phyloP scores from a whole-genome alignment of 2,113 vertebrate species.

The Xiphophorus hellerii region DNA sequence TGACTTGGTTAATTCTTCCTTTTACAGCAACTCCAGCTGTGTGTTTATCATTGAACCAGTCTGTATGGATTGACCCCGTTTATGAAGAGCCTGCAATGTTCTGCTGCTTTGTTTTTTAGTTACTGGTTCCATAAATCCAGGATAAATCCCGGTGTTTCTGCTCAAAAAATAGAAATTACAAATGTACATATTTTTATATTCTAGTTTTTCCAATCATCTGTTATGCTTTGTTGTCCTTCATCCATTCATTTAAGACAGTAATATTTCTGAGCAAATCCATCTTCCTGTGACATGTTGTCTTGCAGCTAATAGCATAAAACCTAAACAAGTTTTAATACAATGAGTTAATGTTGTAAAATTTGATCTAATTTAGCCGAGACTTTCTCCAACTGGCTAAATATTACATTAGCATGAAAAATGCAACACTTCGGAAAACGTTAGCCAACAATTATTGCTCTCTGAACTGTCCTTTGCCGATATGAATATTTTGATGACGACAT shows the following conservation, averaged over 20 bases:
- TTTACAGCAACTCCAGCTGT: background rate
- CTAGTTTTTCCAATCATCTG: background rate
- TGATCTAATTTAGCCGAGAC: no score
- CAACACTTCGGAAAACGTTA: no score
- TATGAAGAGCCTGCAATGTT: slow-evolving; percentile 1
- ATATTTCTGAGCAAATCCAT: background rate
- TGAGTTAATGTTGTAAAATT: no score
- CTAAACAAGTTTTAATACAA: no score
- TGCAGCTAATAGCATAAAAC: background rate
- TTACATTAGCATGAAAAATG: no score
- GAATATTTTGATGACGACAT: no score
- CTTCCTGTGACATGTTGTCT: background rate
- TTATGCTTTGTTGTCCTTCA: background rate
- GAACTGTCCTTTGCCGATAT: no score
- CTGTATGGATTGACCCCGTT: slow-evolving; percentile 53
- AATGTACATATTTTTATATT: background rate
- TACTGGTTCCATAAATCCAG: background rate
- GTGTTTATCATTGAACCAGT: slow-evolving; percentile 22
- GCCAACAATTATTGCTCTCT: no score
- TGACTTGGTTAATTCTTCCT: background rate
- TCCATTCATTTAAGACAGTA: background rate
- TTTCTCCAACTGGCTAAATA: no score
- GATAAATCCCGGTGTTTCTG: background rate
- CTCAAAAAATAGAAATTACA: background rate
- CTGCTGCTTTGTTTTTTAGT: slow-evolving; percentile 4